Conservation (phyloP, 2,797 vertebrate genomes). For the Sebastes itinus region DNA sequence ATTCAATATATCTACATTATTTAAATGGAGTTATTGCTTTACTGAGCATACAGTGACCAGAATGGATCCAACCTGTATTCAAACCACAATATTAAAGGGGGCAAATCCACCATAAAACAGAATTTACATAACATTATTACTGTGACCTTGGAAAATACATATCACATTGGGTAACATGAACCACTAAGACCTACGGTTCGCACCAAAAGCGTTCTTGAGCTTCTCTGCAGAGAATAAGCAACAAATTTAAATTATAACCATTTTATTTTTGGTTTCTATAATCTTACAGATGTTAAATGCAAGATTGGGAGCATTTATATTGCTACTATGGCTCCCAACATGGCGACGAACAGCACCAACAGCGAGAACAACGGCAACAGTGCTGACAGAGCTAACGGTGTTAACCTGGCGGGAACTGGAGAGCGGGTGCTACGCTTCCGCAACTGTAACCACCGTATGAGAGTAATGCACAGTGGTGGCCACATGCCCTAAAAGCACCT, state of each 20-base stretch:
- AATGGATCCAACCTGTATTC: slow-evolving; percentile 37
- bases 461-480: rapidly evolving
- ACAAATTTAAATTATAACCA: background rate
- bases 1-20: slow-evolving; percentile 61
- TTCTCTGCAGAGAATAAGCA: background rate
- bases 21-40: slow-evolving; percentile 56
- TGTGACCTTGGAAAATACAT: slow-evolving; percentile 42
- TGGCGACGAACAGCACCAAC: too few relatives aligned
- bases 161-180: background rate
- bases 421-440: too few relatives aligned
- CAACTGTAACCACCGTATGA: too few relatives aligned
- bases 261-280: background rate
- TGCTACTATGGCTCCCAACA: too few relatives aligned
- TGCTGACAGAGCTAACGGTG: too few relatives aligned
- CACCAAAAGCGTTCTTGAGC: background rate
- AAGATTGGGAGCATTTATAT: too few relatives aligned
- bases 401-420: too few relatives aligned
- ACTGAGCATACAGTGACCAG: slow-evolving; percentile 16
- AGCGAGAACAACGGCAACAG: too few relatives aligned
- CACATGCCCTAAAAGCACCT: too few relatives aligned
- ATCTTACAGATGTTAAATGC: background rate
- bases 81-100: slow-evolving; percentile 30
- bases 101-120: slow-evolving; percentile 31
- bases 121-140: slow-evolving; percentile 48
- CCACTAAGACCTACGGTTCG: background rate